A percentile compares a stretch with the other conserved stretches of the same genome.
phyloP scores from a whole-genome alignment of 2,888 invertebrate genomes.

The Nesidiocoris tenuis region DNA sequence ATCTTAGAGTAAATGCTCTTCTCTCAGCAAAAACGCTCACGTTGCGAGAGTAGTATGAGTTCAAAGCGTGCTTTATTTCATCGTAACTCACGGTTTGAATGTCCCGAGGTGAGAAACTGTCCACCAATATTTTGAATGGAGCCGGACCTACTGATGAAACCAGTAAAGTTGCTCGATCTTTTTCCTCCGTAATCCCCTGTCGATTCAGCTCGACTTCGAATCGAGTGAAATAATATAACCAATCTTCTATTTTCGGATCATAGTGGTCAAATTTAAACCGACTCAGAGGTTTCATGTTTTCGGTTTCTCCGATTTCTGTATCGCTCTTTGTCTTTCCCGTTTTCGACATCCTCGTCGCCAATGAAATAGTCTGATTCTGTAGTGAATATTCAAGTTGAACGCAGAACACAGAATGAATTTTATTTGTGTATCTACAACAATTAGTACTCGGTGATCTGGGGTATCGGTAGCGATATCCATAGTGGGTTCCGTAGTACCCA shows the following conservation, averaged over 20 bases:
- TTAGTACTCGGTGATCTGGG: too few species aligned
- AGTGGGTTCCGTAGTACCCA: too few species aligned
- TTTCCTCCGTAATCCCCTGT: neutral
- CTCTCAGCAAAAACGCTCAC: conserved; percentile 1
- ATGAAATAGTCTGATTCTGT: neutral
- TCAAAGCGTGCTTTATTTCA: neutral
- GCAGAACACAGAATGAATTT: neutral
- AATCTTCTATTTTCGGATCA: neutral
- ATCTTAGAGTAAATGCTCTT: neutral
- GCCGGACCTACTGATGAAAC: neutral
- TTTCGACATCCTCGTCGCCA: neutral
- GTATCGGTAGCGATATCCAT: too few species aligned
- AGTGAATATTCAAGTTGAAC: neutral
- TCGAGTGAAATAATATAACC: neutral
- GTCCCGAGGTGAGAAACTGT: neutral
- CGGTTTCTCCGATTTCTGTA: neutral
- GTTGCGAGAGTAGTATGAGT: neutral
- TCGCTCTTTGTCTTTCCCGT: neutral
- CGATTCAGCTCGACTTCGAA: neutral
- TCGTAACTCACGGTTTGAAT: neutral
- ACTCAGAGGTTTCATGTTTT: neutral
- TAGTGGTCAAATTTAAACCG: neutral
- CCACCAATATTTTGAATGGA: neutral
- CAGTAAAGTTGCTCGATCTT: neutral
- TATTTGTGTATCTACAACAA: neutral